Percentiles rank a stretch among this genome's conserved stretches.
phyloP scores from a whole-genome alignment of 2,888 invertebrate species.

The Polydrusus pterygomalis region DNA sequence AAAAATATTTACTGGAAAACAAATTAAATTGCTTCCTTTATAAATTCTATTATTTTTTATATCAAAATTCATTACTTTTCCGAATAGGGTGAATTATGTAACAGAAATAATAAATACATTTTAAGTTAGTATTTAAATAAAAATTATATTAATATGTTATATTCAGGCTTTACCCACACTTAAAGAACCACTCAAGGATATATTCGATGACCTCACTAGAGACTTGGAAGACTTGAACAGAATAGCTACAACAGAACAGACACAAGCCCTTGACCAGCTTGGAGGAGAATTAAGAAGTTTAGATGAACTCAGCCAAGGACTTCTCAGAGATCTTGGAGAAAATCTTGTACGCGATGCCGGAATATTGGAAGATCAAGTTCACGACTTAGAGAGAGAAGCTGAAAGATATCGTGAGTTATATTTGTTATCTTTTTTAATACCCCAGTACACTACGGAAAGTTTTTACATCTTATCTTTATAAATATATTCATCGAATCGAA shows the following conservation, averaged over 20 bases:
- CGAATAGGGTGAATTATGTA: too few species aligned
- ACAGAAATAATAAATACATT: too few species aligned
- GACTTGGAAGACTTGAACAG: constrained; percentile 5
- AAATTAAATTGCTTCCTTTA: too few species aligned
- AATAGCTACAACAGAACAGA: background rate
- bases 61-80: too few species aligned
- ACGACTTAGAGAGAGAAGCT: background rate
- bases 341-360: background rate
- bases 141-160: background rate
- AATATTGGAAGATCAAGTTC: background rate
- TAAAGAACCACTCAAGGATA: background rate
- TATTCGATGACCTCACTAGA: background rate
- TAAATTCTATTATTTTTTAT: too few species aligned
- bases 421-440: background rate
- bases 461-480: too few species aligned
- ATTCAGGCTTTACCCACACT: background rate
- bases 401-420: background rate
- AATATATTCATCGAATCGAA: too few species aligned
- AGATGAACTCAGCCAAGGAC: background rate
- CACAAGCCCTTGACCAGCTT: background rate
- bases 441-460: too few species aligned
- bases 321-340: background rate
- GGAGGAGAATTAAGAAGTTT: constrained; percentile 5
- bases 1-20: too few species aligned
- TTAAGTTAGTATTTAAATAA: too few species aligned